Evolutionary conservation across 2,797 vertebrate genomes (phyloP).

Genomic region (Sebastes nivosus): DNA sequence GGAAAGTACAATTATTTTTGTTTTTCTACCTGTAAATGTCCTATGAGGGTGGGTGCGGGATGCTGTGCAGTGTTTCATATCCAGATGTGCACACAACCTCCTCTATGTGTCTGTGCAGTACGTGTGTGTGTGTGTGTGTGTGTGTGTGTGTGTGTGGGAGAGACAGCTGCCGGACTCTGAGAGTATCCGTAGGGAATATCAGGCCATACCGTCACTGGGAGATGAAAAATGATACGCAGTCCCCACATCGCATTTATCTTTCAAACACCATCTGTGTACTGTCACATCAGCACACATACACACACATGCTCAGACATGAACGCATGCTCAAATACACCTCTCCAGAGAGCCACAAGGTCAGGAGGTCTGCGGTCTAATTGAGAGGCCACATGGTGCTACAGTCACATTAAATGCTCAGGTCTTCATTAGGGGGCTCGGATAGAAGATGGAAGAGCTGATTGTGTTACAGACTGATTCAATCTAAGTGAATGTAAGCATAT

Average conservation of each 20-base stretch:
- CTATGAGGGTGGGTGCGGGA: neutral
- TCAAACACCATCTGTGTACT: conserved; percentile 71
- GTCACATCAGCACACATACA: conserved; percentile 44
- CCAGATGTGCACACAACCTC: conserved; percentile 6
- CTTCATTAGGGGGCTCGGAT: conserved; percentile 48
- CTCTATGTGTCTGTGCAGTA: neutral
- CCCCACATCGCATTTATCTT: conserved; percentile 61
- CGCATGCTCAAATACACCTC: conserved; percentile 33
- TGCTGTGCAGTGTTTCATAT: neutral
- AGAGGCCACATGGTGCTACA: conserved; percentile 72
- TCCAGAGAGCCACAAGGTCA: conserved; percentile 67
- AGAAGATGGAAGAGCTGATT: conserved; percentile 41
- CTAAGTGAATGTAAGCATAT: conserved; percentile 15
- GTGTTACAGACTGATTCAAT: conserved; percentile 48
- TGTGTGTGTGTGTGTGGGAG: neutral
- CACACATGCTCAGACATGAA: conserved; percentile 14
- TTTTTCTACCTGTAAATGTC: neutral
- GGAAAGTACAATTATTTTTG: neutral
- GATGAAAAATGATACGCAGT: conserved; percentile 66
- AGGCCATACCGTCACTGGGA: conserved; percentile 39
- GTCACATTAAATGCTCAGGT: conserved; percentile 65
- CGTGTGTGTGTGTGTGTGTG: neutral
- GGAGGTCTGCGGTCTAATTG: conserved; percentile 68
- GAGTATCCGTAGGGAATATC: conserved; percentile 42
- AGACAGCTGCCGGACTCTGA: conserved; percentile 12